Evolutionary conservation across 2,888 invertebrate species (phyloP).

Genomic region (Unio delphinus): DNA sequence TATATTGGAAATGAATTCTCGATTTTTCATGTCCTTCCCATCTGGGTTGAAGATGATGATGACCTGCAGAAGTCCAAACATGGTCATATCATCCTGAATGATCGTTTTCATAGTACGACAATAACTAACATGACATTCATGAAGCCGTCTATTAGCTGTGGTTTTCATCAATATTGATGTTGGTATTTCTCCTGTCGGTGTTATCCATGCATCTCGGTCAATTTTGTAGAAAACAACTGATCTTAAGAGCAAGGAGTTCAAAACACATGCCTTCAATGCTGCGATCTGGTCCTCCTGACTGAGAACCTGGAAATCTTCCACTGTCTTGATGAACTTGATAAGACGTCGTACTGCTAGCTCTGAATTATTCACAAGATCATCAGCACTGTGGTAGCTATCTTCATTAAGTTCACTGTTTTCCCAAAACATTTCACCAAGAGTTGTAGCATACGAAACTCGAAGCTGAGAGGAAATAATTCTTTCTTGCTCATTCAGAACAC

Average conservation of each 20-base stretch:
- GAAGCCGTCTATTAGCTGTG: slow-evolving; percentile 73
- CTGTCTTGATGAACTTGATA: slow-evolving; percentile 77
- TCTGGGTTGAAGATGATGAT: slow-evolving; percentile 92
- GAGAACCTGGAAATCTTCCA: slow-evolving; percentile 89
- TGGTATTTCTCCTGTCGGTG: slow-evolving; percentile 79
- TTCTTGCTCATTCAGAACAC: slow-evolving; percentile 42
- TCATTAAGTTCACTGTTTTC: slow-evolving; percentile 19
- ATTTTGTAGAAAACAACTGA: slow-evolving; percentile 94
- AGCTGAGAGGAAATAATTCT: slow-evolving; percentile 42
- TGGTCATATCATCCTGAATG: slow-evolving; percentile 85
- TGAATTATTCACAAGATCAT: slow-evolving; percentile 78
- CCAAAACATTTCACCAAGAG: slow-evolving; percentile 45
- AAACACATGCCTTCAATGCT: slow-evolving; percentile 81
- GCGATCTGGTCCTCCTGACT: slow-evolving; percentile 94
- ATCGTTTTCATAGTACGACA: slow-evolving; percentile 64
- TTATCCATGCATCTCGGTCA: slow-evolving; percentile 90
- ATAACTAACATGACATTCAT: slow-evolving; percentile 66
- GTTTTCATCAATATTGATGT: slow-evolving; percentile 92
- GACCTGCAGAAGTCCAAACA: slow-evolving; percentile 92
- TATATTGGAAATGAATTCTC: slow-evolving; percentile 60
- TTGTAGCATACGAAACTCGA: slow-evolving; percentile 46
- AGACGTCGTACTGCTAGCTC: slow-evolving; percentile 90
- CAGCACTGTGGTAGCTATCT: slow-evolving; percentile 63
- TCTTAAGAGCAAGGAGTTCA: slow-evolving; percentile 82
- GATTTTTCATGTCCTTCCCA: slow-evolving; percentile 78